These are phyloP conservation scores for Drosophila fulvimacula DNA, from an alignment of 2,888 invertebrate species.

Conservation along the genomic window DNA sequence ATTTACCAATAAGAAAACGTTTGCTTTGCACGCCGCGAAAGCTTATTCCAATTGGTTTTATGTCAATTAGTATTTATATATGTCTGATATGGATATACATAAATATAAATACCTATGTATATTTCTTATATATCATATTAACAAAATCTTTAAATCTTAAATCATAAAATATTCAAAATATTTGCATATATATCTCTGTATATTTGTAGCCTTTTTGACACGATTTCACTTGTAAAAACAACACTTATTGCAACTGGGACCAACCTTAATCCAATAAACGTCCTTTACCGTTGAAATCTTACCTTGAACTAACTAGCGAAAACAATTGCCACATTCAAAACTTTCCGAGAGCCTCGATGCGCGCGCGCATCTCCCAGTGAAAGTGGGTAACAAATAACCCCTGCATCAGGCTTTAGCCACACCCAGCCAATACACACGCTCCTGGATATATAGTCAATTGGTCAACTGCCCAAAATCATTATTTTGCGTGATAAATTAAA, in stretches of 20 bases:
- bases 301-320: conserved; percentile 58
- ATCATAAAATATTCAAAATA: too few relatives aligned
- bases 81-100: background rate
- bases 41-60: background rate
- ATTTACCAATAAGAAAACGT: background rate
- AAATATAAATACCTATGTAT: background rate
- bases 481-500: too few relatives aligned
- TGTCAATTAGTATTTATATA: background rate
- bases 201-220: background rate
- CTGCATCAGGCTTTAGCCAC: conserved; percentile 47
- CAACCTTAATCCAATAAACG: conserved; percentile 52
- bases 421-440: conserved; percentile 52
- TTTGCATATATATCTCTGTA: too few relatives aligned
- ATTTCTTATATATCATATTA: too few relatives aligned
- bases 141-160: too few relatives aligned
- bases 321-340: conserved; percentile 37
- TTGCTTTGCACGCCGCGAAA: background rate
- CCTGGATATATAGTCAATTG: background rate
- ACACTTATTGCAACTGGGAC: conserved; percentile 13
- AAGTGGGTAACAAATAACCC: conserved; percentile 33
- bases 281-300: conserved; percentile 61
- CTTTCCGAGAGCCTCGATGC: conserved; percentile 20
- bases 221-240: conserved; percentile 1
- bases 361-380: conserved; percentile 47
- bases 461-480: background rate